These are phyloP conservation scores for Myodes glareolus DNA, from an alignment of 2,113 vertebrate species.

Conservation along the genomic window DNA sequence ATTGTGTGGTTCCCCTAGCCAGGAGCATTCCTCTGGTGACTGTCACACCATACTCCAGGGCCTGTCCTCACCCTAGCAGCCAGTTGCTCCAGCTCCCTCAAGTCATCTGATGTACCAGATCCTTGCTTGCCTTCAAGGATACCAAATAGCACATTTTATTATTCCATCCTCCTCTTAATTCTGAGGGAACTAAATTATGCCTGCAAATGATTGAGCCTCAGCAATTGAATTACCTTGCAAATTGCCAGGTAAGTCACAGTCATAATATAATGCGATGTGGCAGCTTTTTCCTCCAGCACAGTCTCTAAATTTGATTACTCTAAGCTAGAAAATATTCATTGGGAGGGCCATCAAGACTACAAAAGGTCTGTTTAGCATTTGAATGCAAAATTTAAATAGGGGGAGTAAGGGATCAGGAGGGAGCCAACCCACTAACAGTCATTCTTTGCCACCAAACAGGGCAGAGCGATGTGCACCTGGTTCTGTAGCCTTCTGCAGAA, in stretches of 20 bases:
- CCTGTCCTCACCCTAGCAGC: background rate
- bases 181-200: constrained; percentile 73
- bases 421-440: background rate
- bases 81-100: background rate
- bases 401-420: background rate
- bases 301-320: constrained; percentile 65
- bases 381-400: constrained; percentile 29
- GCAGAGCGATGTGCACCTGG: background rate
- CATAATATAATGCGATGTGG: constrained; percentile 61
- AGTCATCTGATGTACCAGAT: background rate
- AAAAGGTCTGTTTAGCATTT: background rate
- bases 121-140: constrained; percentile 47
- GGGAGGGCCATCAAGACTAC: background rate
- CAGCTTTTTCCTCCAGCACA: constrained; percentile 53
- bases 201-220: constrained; percentile 35
- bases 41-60: background rate
- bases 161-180: constrained; percentile 55
- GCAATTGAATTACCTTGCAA: constrained; percentile 76
- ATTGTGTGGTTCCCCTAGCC: background rate
- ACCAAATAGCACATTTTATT: constrained; percentile 61
- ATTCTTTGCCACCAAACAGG: background rate
- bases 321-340: constrained; percentile 33
- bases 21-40: background rate
- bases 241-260: constrained; percentile 59
- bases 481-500: background rate